Base-by-base conservation (phyloP, 1,140 invertebrate species). In the Bombus turneri region DNA sequence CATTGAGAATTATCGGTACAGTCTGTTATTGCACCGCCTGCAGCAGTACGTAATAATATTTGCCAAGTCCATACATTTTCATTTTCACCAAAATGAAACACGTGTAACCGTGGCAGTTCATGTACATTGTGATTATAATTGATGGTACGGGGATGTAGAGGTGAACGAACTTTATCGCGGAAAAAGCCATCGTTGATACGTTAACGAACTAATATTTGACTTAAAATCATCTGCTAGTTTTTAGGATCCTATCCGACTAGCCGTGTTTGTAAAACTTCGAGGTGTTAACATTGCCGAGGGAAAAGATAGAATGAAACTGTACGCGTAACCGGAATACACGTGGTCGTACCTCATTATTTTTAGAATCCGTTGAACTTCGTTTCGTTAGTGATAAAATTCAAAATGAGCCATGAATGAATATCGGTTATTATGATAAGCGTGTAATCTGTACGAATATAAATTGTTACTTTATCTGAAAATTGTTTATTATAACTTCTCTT, bases 131-230 rank as follows among this genome's bases (percentile, higher is more conserved):
- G 37, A 66, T 78, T 41, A 31, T 77, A 43, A 28, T 28, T 31
- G 41, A 74, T 31, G n/a, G n/a, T 0, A 25, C 9, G 41, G 8
- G 13, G 9, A 5, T 8, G 37, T 4, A 8, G 18, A n/a, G 43
- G 78, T 47, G 78, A 66, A 37, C 9, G 64, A 43, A 31, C 41
- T 47, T 34, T 47, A 39, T 81, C 47, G 37, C 47, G n/a, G 68
- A 31, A 81, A 73, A 72, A 59, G 68, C 31, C 37, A 13, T 79
- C 15, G 68, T 73, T 59, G 79, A 72, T 83, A 41, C 81, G 81
- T 69, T 68, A 78, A 83, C 74, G 62, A 83, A 68, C 81, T 41
- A 83, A 83, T 83, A 83, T 83, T 83, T 83, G 64, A 57, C 43
- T 78, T 77, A 22, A 25, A 66, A 77, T 68, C 47, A 64, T 31